phyloP scores from a whole-genome alignment of 2,113 vertebrate genomes.

The Chionis minor region DNA sequence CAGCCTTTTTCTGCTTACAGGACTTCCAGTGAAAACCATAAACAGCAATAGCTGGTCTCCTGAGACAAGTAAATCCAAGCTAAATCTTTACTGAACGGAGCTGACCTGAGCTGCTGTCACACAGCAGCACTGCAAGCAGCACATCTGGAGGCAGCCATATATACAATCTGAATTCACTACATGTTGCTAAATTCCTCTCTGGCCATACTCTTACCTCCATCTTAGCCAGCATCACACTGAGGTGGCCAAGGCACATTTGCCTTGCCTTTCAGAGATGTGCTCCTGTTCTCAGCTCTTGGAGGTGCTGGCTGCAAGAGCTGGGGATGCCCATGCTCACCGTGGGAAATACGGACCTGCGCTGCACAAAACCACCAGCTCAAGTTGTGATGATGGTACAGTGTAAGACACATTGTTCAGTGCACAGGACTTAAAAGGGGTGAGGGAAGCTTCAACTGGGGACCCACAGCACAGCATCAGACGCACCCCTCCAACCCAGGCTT shows the following conservation, averaged over 20 bases:
- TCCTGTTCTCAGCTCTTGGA: background rate
- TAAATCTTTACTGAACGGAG: background rate
- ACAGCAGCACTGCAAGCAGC: background rate
- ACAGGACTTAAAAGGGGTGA: background rate
- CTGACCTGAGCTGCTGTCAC: background rate
- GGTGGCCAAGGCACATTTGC: background rate
- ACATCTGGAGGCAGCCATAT: background rate
- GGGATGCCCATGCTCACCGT: background rate
- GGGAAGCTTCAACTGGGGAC: accelerated
- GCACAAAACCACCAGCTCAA: background rate
- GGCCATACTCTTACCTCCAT: background rate
- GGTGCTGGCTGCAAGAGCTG: background rate
- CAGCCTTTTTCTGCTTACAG: background rate
- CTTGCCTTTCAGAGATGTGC: background rate
- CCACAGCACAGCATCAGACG: background rate
- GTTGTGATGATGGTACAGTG: background rate
- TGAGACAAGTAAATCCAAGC: background rate
- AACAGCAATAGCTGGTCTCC: background rate
- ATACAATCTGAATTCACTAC: background rate
- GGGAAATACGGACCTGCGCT: background rate
- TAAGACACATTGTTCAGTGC: background rate
- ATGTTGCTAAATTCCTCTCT: background rate
- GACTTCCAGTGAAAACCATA: background rate
- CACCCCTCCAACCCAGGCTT: background rate
- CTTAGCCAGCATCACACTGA: background rate